phyloP scores from a whole-genome alignment of 2,888 invertebrate genomes.

The Rotaria magnacalcarata region DNA sequence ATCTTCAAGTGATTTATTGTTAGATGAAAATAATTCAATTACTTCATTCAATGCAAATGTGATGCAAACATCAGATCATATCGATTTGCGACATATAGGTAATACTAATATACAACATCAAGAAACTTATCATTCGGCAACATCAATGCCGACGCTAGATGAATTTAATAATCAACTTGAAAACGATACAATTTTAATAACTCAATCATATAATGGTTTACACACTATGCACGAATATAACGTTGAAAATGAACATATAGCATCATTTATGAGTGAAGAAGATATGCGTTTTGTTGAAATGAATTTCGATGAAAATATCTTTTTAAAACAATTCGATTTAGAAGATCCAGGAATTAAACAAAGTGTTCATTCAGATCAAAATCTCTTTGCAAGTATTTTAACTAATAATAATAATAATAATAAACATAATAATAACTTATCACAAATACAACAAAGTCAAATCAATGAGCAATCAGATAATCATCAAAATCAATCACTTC shows the following conservation, averaged over 20 bases:
- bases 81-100: neutral
- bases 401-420: neutral
- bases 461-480: too few species aligned
- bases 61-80: neutral
- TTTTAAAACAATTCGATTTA: neutral
- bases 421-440: too few species aligned
- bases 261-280: neutral
- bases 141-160: constrained; percentile 30
- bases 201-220: too few species aligned
- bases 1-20: neutral
- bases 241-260: neutral
- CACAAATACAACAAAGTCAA: too few species aligned
- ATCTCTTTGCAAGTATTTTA: neutral
- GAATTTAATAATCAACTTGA: neutral
- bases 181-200: neutral
- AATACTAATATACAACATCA: neutral
- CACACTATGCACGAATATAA: neutral
- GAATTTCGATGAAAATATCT: neutral
- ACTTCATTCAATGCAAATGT: too few species aligned
- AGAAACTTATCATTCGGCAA: neutral
- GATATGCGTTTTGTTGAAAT: constrained; percentile 2
- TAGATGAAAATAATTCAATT: neutral
- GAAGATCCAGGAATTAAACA: neutral
- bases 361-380: neutral
- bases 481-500: too few species aligned